Evolutionary conservation across 2,797 vertebrate species (phyloP).

Genomic region (Pantherophis vulpinus): DNA sequence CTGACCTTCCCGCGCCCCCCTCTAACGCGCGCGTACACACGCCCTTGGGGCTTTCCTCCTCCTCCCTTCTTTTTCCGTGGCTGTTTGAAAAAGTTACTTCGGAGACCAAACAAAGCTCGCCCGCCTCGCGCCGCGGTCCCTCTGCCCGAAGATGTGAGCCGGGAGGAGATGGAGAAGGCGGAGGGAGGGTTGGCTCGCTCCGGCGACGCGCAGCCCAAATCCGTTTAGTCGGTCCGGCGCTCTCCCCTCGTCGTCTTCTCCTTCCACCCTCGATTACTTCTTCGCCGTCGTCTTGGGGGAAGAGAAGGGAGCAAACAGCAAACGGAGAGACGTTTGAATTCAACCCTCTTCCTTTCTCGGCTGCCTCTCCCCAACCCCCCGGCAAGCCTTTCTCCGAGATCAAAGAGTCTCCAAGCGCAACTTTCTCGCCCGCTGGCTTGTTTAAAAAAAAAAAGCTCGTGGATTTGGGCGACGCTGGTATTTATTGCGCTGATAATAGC

Average conservation of each 20-base stretch:
- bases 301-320: constrained; percentile 59
- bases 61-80: constrained; percentile 46
- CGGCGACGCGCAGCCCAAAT: constrained; percentile 66
- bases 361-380: constrained; percentile 21
- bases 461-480: constrained; percentile 52
- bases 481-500: constrained; percentile 71
- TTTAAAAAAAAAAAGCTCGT: constrained; percentile 58
- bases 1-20: constrained; percentile 17
- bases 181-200: constrained; percentile 60
- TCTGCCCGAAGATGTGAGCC: constrained; percentile 59
- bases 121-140: constrained; percentile 52
- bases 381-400: constrained; percentile 72
- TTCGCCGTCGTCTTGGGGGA: constrained; percentile 46
- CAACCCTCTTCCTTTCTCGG: constrained; percentile 74
- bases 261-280: constrained; percentile 33
- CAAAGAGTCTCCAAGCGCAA: constrained; percentile 78
- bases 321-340: constrained; percentile 72
- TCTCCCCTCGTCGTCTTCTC: constrained; percentile 33
- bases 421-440: constrained; percentile 71
- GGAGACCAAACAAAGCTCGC: constrained; percentile 65
- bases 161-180: constrained; percentile 59
- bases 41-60: constrained; percentile 49
- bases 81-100: constrained; percentile 62
- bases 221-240: constrained; percentile 44
- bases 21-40: constrained; percentile 4